Percentiles rank a stretch among this genome's conserved stretches.
phyloP scores from a whole-genome alignment of 2,797 vertebrate genomes.

The Bradypus variegatus region DNA sequence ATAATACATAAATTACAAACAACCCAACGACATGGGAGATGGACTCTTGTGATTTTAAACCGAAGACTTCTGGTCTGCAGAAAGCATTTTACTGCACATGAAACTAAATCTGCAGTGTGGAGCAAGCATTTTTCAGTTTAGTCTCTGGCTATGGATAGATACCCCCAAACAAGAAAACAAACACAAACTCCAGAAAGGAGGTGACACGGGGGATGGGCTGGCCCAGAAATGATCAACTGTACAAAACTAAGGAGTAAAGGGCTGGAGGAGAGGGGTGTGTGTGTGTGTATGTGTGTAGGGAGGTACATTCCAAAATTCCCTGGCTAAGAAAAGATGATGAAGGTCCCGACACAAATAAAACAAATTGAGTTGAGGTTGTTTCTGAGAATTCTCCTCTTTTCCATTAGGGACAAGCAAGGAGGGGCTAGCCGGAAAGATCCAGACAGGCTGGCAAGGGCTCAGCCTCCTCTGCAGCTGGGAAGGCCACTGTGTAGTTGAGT shows the following conservation, averaged over 20 bases:
- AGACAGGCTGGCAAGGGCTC: background rate
- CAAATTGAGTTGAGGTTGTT: background rate
- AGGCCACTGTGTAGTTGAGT: background rate
- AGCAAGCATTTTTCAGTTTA: slow-evolving; percentile 15
- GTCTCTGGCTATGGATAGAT: background rate
- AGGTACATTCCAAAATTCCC: background rate
- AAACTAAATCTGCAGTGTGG: slow-evolving; percentile 35
- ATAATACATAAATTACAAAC: slow-evolving; percentile 63
- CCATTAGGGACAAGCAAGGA: background rate
- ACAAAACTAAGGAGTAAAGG: background rate
- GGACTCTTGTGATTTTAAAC: slow-evolving; percentile 52
- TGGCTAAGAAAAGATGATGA: background rate
- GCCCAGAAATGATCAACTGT: background rate
- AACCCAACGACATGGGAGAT: slow-evolving; percentile 37
- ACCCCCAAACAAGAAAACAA: background rate
- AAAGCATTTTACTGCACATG: slow-evolving; percentile 51
- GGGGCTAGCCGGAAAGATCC: background rate
- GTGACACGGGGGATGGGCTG: background rate
- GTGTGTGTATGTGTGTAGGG: too few species aligned
- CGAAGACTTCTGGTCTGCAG: slow-evolving; percentile 49
- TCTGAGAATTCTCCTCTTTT: background rate
- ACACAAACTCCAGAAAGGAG: background rate
- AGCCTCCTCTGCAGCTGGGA: background rate
- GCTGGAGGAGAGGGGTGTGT: too few species aligned
- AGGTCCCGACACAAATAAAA: background rate